Percentiles rank a stretch among this genome's conserved stretches.
Evolutionary conservation across 35 echinoderm and acorn worm genomes (phyloP).

Genomic region (Ophioderma brevispina): DNA sequence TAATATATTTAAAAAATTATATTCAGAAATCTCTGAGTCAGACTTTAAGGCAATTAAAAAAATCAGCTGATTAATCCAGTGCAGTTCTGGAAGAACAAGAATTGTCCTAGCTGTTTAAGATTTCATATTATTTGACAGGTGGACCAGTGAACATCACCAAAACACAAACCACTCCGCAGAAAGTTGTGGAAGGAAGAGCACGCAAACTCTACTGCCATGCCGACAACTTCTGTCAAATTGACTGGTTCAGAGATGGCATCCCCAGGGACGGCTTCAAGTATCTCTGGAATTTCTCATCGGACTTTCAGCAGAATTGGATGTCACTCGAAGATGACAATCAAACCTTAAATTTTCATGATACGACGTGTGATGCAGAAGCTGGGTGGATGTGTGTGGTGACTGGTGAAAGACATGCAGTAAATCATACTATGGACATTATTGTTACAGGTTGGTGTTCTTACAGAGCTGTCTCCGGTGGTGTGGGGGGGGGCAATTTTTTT

Average conservation of each 20-base stretch:
- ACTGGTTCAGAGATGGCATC: background rate
- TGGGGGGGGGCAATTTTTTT: no score
- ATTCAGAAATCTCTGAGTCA: no score
- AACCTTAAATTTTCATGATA: background rate
- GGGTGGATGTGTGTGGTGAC: background rate
- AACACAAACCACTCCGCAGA: background rate
- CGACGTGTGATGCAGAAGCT: background rate
- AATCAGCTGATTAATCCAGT: no score
- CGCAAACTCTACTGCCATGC: background rate
- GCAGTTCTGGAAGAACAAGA: no score
- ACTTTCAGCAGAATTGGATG: background rate
- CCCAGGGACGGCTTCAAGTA: background rate
- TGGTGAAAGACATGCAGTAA: background rate
- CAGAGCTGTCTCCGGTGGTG: no score
- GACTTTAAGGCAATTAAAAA: no score
- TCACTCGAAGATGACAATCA: background rate
- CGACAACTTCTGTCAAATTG: constrained; percentile 21
- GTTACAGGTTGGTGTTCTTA: background rate
- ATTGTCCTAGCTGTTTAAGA: no score
- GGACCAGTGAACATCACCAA: background rate
- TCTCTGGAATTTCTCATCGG: background rate
- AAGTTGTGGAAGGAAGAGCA: background rate
- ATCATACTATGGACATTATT: background rate
- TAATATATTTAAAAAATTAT: no score
- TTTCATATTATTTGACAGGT: no score